Evolutionary conservation across 2,888 invertebrate genomes (phyloP), one percentile per base, ranked within the genome.

Genomic region (Operophtera brumata): DNA sequence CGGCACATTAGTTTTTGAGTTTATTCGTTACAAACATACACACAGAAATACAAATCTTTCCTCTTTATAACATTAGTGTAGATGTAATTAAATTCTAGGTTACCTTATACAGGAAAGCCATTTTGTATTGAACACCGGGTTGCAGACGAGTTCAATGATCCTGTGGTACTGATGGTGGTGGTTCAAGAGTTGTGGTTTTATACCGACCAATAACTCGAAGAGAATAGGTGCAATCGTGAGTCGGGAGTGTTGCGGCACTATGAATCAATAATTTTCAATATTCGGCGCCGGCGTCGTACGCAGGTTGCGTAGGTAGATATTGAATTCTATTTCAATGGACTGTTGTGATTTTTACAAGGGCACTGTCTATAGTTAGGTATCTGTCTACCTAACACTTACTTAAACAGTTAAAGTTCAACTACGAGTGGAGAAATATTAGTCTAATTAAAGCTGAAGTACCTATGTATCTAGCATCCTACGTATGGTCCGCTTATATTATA

Each of bases 261-360:
- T 87, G 87, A 85, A 86, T 84, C 86, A 86, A 89, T 86, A 84
- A 83, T 87, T 88, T 84, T 85, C 82, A 82, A 82, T 86, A 77
- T 86, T 84, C 67, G 78, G 71, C 69, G 59, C 46, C 47, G 65
- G 32, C 32, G 25, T 14, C 75, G 65, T 66, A 85, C 82, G 82
- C 80, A 80, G 74, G 66, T 82, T 82, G 83, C 82, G 82, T 81
- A 78, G 66, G 59, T 75, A 20, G 20, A 4, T 20, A 20, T 20
- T 71, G 63, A 57, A 56, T 64, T 69, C 61, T 57, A 57, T 62
- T 66, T 61, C 56, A 58, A 55, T 47, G 35, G 46, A 63, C 60
- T 32, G n/a, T 11, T 55, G 51, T 62, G 48, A 40, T 42, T 20
- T 20, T 45, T 54, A 34, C 45, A 50, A 49, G 42, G 51, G 44